Evolutionary conservation across 2,888 invertebrate species (phyloP), one percentile per base, ranked within the genome.

Genomic region (Drosophila neutralis): DNA sequence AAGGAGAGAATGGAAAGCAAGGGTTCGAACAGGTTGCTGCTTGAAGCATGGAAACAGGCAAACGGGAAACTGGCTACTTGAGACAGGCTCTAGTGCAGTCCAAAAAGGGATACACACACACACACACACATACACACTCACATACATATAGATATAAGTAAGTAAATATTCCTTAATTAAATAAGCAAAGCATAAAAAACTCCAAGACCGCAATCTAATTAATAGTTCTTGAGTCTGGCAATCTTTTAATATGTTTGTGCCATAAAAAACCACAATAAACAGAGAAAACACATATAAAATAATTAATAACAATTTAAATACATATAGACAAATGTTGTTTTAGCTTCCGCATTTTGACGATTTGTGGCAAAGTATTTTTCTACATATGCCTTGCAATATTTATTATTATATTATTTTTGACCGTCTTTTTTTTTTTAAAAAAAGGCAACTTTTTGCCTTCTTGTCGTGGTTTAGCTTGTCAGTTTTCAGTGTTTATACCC

Each of bases 11-110:
- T 29, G 48, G 13, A 31, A 13, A 13, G 21, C 11, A 63, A 56
- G 74, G 53, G 57, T 38, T 51, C 33, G 71, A 67, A 76, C 76
- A 76, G 77, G 76, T 76, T 76, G 76, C 45, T 13, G 27, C 11
- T 56, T 70, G 11, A 53, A 13, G 8, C 21, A 51, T 1, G 11
- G 7, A 56, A 33, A 53, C 40, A 49, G 57, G 24, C 40, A 38
- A 45, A 40, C 36, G 29, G 67, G 29, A 49, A 54, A 36, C 53
- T 40, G 35, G 18, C 38, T 53, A 70, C 69, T 69, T 57, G 54
- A 69, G 69, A 54, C 53, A 13, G 33, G 38, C 33, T 59, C 52
- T 58, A 38, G 24, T 57, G 52, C 13, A 11, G 18, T 24, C 27
- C 6, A 38, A 13, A 13, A 38, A 38, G 38, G 56, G n/a, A 33